Evolutionary conservation across 2,113 vertebrate genomes (phyloP).

Genomic region (Stigmatopora nigra): DNA sequence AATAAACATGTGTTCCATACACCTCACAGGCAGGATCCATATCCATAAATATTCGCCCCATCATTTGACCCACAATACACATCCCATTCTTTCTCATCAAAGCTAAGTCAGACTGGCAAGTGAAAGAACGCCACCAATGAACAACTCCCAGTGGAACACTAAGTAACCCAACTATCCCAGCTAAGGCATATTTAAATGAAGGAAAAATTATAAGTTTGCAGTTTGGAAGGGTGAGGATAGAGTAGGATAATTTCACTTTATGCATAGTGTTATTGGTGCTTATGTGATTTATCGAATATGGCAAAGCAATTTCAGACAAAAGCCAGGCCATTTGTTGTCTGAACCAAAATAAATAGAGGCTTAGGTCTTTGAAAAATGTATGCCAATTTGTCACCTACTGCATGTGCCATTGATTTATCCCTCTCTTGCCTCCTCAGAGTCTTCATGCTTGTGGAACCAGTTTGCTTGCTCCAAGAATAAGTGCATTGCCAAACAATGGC

Average conservation of each 20-base stretch:
- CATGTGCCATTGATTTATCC: conserved; percentile 27
- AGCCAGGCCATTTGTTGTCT: conserved; percentile 36
- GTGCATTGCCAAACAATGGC: conserved; percentile 94
- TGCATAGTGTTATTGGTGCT: background rate
- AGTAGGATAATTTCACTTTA: background rate
- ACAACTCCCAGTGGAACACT: conserved; percentile 35
- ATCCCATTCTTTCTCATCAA: conserved; percentile 46
- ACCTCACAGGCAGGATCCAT: conserved; percentile 1
- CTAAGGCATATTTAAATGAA: conserved; percentile 1
- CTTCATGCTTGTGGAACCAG: conserved; percentile 93
- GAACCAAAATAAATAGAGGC: conserved; percentile 34
- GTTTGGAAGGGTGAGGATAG: no score
- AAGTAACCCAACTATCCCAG: conserved; percentile 40
- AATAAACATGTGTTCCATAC: background rate
- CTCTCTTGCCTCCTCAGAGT: conserved; percentile 69
- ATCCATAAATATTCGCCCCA: conserved; percentile 39
- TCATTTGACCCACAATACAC: conserved; percentile 43
- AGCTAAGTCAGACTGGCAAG: conserved; percentile 50
- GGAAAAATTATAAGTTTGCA: no score
- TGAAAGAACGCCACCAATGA: conserved; percentile 38
- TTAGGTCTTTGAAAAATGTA: conserved; percentile 19
- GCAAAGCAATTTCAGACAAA: conserved; percentile 21
- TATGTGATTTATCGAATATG: background rate
- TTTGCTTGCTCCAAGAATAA: conserved; percentile 94
- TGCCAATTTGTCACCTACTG: conserved; percentile 43